A percentile compares a stretch with the other conserved stretches of the same genome.
phyloP scores from a whole-genome alignment of 2,888 invertebrate genomes.

The Candidula unifasciata region DNA sequence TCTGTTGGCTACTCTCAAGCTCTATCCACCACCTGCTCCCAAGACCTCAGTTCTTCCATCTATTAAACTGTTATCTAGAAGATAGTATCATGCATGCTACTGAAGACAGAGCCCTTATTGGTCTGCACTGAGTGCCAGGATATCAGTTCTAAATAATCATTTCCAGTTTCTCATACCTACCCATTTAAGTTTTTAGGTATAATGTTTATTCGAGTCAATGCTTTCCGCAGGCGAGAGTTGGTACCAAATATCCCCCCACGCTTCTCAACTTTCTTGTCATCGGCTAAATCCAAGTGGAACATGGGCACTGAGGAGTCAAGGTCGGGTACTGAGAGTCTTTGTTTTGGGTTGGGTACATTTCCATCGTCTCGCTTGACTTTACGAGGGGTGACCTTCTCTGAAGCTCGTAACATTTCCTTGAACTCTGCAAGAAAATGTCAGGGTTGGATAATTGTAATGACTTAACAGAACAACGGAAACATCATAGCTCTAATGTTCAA shows the following conservation, averaged over 20 bases:
- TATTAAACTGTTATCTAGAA: no score
- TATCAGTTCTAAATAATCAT: no score
- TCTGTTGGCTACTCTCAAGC: no score
- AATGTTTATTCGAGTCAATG: constrained; percentile 89
- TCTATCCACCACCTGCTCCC: no score
- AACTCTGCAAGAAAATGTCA: constrained; percentile 78
- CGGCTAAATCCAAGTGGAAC: constrained; percentile 31
- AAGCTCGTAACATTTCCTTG: constrained; percentile 86
- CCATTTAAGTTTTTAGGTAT: constrained; percentile 74
- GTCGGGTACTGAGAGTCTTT: constrained; percentile 85
- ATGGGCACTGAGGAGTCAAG: constrained; percentile 81
- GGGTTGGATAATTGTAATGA: not conserved
- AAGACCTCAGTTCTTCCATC: no score
- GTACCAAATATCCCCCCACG: constrained; percentile 85
- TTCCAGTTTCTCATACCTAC: constrained; percentile 55
- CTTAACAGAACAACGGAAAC: not conserved
- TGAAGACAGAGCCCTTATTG: no score
- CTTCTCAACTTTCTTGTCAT: constrained; percentile 77
- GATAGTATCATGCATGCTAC: no score
- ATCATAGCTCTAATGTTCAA: no score
- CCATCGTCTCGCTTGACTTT: constrained; percentile 84
- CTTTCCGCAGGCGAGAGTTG: constrained; percentile 90
- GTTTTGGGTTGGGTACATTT: constrained; percentile 81
- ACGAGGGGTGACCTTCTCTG: constrained; percentile 87
- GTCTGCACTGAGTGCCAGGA: no score